Conservation (phyloP, 2,113 vertebrate genomes). For the Rhagologus leucostigma region DNA sequence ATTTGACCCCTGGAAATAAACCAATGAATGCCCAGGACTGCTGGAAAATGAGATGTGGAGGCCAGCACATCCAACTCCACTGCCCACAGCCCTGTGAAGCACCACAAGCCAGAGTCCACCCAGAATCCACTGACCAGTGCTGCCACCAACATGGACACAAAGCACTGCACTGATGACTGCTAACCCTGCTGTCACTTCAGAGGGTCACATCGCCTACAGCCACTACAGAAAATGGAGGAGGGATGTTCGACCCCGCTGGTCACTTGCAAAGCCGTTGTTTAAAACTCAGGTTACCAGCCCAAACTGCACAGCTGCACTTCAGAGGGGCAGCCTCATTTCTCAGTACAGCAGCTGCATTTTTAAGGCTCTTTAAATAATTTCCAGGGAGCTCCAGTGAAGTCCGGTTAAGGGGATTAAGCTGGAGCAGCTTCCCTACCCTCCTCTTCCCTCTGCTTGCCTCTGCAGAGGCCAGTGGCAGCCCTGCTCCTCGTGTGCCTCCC, state of each 20-base stretch:
- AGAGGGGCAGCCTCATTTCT: not conserved
- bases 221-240: not conserved
- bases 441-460: not conserved
- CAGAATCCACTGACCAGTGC: not conserved
- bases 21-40: not conserved
- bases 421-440: not conserved
- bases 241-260: fast-evolving
- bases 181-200: fast-evolving
- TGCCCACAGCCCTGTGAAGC: fast-evolving
- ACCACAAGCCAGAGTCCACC: not conserved
- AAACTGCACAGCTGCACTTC: not conserved
- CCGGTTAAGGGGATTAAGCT: not conserved
- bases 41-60: not conserved
- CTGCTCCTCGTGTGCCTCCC: not conserved
- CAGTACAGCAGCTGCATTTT: not conserved
- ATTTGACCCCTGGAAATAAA: not conserved
- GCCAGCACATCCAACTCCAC: fast-evolving
- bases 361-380: not conserved
- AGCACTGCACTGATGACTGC: not conserved
- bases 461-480: not conserved
- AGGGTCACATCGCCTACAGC: not conserved
- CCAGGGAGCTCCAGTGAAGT: not conserved
- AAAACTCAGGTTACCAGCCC: fast-evolving
- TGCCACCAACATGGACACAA: not conserved
- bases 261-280: fast-evolving